Percentiles rank a stretch among this genome's conserved stretches.
phyloP scores from a whole-genome alignment of 2,113 vertebrate species.

The Macroglossus sobrinus region DNA sequence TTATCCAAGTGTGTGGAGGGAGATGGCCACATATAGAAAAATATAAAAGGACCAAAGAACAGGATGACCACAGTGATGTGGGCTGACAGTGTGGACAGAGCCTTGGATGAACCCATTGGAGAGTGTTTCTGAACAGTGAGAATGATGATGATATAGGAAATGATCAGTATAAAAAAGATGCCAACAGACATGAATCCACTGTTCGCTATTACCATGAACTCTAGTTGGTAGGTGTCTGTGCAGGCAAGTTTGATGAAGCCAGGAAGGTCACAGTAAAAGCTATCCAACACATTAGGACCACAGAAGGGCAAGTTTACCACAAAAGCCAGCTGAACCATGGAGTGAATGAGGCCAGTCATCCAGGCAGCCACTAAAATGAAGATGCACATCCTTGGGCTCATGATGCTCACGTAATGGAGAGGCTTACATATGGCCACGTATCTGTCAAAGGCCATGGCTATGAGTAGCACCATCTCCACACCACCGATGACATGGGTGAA shows the following conservation, averaged over 20 bases:
- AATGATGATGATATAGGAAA: conserved; percentile 55
- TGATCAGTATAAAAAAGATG: conserved; percentile 30
- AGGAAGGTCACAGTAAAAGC: conserved; percentile 64
- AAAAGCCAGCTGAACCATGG: not conserved
- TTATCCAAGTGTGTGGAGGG: conserved; percentile 43
- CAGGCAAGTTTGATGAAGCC: conserved; percentile 62
- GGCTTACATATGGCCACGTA: conserved; percentile 31
- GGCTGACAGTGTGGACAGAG: conserved; percentile 55
- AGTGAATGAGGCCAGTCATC: conserved; percentile 44
- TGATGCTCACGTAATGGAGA: conserved; percentile 32
- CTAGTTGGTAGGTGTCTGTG: conserved; percentile 19
- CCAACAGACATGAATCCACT: conserved; percentile 55
- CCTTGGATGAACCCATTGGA: conserved; percentile 38
- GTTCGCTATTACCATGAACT: conserved; percentile 53
- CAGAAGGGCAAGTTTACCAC: conserved; percentile 48
- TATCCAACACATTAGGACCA: conserved; percentile 61
- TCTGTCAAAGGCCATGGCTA: conserved; percentile 37
- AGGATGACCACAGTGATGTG: conserved; percentile 54
- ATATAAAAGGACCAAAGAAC: conserved; percentile 60
- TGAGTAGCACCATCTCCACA: conserved; percentile 40
- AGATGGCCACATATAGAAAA: conserved; percentile 25
- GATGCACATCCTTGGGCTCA: conserved; percentile 28
- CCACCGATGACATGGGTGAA: not conserved
- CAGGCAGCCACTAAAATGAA: conserved; percentile 27
- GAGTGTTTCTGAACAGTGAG: conserved; percentile 43